Evolutionary conservation across 2,888 invertebrate genomes (phyloP).

Genomic region (Coelopa pilipes): DNA sequence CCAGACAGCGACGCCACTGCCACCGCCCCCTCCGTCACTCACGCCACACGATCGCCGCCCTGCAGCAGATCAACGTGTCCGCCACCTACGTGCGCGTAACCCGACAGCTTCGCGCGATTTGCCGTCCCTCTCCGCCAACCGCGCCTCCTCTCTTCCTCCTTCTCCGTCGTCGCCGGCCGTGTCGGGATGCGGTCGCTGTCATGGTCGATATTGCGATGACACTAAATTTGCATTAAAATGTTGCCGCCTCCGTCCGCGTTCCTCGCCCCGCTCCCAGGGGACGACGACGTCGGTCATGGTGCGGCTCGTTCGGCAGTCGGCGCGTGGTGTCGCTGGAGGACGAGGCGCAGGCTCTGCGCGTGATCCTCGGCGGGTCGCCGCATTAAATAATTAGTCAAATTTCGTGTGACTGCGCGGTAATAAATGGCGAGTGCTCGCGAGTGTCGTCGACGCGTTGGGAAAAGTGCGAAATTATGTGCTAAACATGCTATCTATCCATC

Average conservation of each 20-base stretch:
- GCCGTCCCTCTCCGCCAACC: not conserved
- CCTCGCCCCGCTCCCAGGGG: not conserved
- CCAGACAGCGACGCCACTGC: no score
- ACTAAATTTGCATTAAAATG: constrained; percentile 59
- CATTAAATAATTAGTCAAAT: constrained; percentile 44
- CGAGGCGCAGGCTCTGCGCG: constrained; percentile 31
- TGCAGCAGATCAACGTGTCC: constrained; percentile 44
- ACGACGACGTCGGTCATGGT: constrained; percentile 12
- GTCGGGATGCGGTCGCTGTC: constrained; percentile 47
- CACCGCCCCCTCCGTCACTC: no score
- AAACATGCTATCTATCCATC: not conserved
- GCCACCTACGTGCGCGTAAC: constrained; percentile 60
- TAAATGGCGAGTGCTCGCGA: constrained; percentile 25
- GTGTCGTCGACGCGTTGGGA: constrained; percentile 14
- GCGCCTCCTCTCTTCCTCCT: not conserved
- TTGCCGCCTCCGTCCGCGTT: not conserved
- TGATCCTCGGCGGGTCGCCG: constrained; percentile 37
- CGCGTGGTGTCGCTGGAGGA: not conserved
- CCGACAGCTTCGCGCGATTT: constrained; percentile 39
- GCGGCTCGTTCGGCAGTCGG: constrained; percentile 4
- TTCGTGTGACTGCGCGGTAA: constrained; percentile 35
- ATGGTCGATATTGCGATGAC: constrained; percentile 61
- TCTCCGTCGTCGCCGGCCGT: not conserved
- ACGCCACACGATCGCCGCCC: no score
- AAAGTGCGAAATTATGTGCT: constrained; percentile 35